A percentile compares a stretch with the other conserved stretches of the same genome.
phyloP scores from a whole-genome alignment of 2,113 vertebrate species.

The Oncorhynchus tshawytscha region DNA sequence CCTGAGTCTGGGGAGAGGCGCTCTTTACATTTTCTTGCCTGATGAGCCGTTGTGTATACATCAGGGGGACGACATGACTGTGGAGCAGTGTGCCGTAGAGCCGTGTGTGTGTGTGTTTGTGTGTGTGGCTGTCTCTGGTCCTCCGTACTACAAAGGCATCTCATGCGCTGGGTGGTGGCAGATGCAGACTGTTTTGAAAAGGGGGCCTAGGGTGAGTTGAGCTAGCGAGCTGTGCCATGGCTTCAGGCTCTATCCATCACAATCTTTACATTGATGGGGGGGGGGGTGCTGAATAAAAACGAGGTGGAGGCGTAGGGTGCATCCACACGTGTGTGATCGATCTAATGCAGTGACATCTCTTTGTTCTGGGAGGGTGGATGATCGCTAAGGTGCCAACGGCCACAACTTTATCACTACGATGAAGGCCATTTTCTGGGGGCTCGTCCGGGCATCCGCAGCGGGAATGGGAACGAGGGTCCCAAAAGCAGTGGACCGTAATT shows the following conservation, averaged over 20 bases:
- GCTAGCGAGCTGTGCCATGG: conserved; percentile 35
- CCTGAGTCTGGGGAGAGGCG: conserved; percentile 55
- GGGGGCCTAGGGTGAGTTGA: conserved; percentile 33
- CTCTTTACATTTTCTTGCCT: conserved; percentile 65
- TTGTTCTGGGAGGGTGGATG: conserved; percentile 53
- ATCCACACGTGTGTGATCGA: conserved; percentile 66
- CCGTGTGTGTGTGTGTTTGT: conserved; percentile 9
- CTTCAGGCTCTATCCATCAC: conserved; percentile 64
- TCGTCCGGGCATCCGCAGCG: conserved; percentile 7
- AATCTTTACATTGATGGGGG: conserved; percentile 52
- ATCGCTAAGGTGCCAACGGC: conserved; percentile 40
- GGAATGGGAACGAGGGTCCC: conserved; percentile 25
- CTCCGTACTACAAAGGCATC: conserved; percentile 20
- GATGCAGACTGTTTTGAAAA: conserved; percentile 25
- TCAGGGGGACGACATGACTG: conserved; percentile 28
- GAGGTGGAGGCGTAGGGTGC: conserved; percentile 34
- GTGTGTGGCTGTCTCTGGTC: conserved; percentile 17
- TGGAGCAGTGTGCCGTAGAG: conserved; percentile 11
- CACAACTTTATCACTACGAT: conserved; percentile 37
- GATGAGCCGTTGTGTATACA: conserved; percentile 65
- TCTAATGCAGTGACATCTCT: conserved; percentile 60
- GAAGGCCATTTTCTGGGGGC: conserved; percentile 24
- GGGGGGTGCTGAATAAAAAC: conserved; percentile 34
- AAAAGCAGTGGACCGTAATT: conserved; percentile 39
- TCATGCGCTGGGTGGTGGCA: conserved; percentile 26